phyloP scores from a whole-genome alignment of 2,888 invertebrate genomes.

The Tanytarsus gracilentus region DNA sequence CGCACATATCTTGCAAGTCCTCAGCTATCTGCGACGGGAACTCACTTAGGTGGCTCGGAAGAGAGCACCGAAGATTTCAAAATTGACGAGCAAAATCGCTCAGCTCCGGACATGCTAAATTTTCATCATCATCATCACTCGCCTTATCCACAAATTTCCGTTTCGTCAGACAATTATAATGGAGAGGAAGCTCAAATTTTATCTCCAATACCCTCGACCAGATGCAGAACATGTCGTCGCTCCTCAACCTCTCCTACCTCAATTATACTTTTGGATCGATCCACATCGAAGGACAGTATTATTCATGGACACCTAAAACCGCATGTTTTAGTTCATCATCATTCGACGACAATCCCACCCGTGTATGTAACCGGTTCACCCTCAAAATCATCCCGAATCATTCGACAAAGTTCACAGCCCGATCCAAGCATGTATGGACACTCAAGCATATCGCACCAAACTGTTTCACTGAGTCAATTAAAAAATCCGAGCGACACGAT shows the following conservation, averaged over 20 bases:
- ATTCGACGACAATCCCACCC: slow-evolving; percentile 49
- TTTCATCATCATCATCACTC: slow-evolving; percentile 38
- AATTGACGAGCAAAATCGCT: slow-evolving; percentile 50
- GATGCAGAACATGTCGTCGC: slow-evolving; percentile 58
- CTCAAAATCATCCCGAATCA: slow-evolving; percentile 62
- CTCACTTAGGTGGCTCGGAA: slow-evolving; percentile 60
- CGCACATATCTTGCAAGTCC: slow-evolving; percentile 62
- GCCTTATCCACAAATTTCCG: slow-evolving; percentile 41
- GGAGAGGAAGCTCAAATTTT: slow-evolving; percentile 16
- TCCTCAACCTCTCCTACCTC: slow-evolving; percentile 71
- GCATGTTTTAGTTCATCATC: slow-evolving; percentile 19
- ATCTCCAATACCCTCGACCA: slow-evolving; percentile 10
- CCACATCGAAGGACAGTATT: slow-evolving; percentile 43
- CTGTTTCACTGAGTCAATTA: slow-evolving; percentile 61
- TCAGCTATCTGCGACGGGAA: slow-evolving; percentile 54
- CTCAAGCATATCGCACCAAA: slow-evolving; percentile 51
- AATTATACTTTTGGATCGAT: slow-evolving; percentile 57
- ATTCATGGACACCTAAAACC: slow-evolving; percentile 21
- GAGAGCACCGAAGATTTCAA: slow-evolving; percentile 59
- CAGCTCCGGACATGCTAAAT: slow-evolving; percentile 3
- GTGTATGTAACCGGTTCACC: slow-evolving; percentile 61
- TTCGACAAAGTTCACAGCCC: slow-evolving; percentile 80
- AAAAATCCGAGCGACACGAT: slow-evolving; percentile 72
- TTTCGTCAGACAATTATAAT: slow-evolving; percentile 11
- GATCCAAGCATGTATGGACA: slow-evolving; percentile 58